A percentile compares a stretch with the other conserved stretches of the same genome.
Evolutionary conservation across 1,140 invertebrate species (phyloP).

Genomic region (Tyrophagus putrescentiae): DNA sequence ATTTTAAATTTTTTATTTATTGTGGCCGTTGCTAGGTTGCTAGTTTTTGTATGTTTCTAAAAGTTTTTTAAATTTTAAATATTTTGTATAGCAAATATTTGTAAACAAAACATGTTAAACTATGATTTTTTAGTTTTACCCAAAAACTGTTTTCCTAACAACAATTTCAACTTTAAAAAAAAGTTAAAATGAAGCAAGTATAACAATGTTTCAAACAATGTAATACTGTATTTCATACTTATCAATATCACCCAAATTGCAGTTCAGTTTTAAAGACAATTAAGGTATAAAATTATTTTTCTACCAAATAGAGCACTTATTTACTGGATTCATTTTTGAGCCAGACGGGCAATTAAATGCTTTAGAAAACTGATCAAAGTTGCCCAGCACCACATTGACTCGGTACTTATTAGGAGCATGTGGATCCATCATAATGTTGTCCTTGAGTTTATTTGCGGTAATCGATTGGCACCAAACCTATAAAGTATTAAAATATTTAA

Average conservation of each 20-base stretch:
- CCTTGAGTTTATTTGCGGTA: conserved; percentile 30
- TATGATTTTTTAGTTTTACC: too few relatives aligned
- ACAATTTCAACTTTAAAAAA: too few relatives aligned
- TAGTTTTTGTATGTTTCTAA: too few relatives aligned
- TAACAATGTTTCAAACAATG: too few relatives aligned
- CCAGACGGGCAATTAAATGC: conserved; percentile 40
- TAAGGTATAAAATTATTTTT: neutral
- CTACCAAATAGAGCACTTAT: conserved; percentile 64
- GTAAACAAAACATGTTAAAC: too few relatives aligned
- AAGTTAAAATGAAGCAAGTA: too few relatives aligned
- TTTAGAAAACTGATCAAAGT: conserved; percentile 43
- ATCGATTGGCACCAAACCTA: conserved; percentile 25
- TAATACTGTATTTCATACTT: too few relatives aligned
- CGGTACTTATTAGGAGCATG: conserved; percentile 20
- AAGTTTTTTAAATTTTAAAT: too few relatives aligned
- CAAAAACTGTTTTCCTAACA: too few relatives aligned
- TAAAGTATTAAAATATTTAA: neutral
- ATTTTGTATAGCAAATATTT: too few relatives aligned
- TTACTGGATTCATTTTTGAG: conserved; percentile 42
- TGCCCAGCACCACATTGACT: conserved; percentile 33
- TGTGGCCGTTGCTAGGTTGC: too few relatives aligned
- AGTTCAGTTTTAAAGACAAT: neutral
- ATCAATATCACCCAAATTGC: neutral
- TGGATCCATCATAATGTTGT: neutral
- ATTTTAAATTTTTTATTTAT: too few relatives aligned